Evolutionary conservation across 1,140 invertebrate species (phyloP).

Genomic region (Drosophila santomea): DNA sequence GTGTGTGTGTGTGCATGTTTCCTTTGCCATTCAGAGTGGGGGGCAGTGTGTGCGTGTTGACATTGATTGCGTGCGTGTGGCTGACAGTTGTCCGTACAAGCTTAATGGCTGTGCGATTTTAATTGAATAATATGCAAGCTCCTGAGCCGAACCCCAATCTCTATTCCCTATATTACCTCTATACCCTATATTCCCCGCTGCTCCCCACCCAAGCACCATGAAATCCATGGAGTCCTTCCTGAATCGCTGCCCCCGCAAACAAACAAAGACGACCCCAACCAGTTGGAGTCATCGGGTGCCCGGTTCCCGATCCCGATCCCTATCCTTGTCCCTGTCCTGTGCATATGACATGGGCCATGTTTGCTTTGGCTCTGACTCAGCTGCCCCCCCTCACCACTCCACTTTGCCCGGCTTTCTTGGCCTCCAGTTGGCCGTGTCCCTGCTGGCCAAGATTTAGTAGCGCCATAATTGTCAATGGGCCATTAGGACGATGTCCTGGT

Average conservation of each 20-base stretch:
- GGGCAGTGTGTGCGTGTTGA: slow-evolving; percentile 54
- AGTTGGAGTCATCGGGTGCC: slow-evolving; percentile 5
- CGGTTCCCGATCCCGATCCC: neutral
- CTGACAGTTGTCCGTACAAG: slow-evolving; percentile 76
- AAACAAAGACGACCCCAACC: slow-evolving; percentile 30
- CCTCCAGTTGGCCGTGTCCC: slow-evolving; percentile 26
- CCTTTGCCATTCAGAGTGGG: slow-evolving; percentile 31
- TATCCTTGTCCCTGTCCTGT: neutral
- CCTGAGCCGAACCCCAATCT: slow-evolving; percentile 19
- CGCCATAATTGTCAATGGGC: slow-evolving; percentile 79
- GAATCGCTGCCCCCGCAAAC: neutral
- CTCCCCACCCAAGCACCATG: neutral
- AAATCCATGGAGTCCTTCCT: neutral
- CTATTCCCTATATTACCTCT: neutral
- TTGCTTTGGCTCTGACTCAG: slow-evolving; percentile 24
- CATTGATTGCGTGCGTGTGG: slow-evolving; percentile 62
- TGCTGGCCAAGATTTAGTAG: slow-evolving; percentile 69
- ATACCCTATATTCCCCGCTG: neutral
- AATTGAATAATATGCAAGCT: slow-evolving; percentile 81
- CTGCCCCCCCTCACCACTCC: neutral
- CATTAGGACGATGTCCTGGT: slow-evolving; percentile 58
- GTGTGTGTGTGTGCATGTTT: slow-evolving; percentile 11
- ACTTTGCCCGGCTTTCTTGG: neutral
- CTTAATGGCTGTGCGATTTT: slow-evolving; percentile 80
- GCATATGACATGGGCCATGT: slow-evolving; percentile 43